Evolutionary conservation across 1,140 invertebrate genomes (phyloP), one percentile per base, ranked within the genome.

Genomic region (Physella acuta): DNA sequence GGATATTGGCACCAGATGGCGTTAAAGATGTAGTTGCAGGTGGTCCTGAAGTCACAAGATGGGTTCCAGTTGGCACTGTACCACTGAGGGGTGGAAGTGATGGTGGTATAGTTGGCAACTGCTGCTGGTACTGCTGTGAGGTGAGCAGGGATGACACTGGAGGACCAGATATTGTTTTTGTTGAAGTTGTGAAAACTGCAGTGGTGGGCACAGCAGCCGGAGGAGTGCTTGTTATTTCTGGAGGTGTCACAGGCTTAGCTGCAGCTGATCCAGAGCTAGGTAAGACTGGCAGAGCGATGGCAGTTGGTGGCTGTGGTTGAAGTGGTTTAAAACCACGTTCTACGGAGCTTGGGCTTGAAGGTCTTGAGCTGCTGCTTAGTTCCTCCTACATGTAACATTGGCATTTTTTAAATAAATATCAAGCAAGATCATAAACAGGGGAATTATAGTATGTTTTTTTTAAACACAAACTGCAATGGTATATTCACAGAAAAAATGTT

Each of bases 301-400:
- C 26, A 31, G 63, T 55, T 4, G 63, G 28, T 53, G 63, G 51
- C 51, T 55, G 51, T 8, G 51, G 63, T 28, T 55, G 63, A n/a
- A 66, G 28, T 3, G 63, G 63, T 55, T 66, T 66, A 51, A 66
- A 66, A 14, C 63, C 63, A 55, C 70, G 76, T 62, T 79, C 79
- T 36, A 76, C 72, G 51, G 81, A 80, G 49, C 78, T 78, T 36
- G 81, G 79, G 58, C 76, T 81, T 36, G 76, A 79, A 44, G 80
- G 79, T 49, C 75, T 76, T 49, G 79, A 79, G 37, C 76, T 79
- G 17, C 79, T 79, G 69, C 78, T 81, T 39, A 79, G 68, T 52
- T 80, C 79, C 71, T 81, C 81, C 76, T 80, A 70, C n/a, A n/a
- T n/a, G n/a, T n/a, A n/a, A n/a, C n/a, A n/a, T n/a, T n/a, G n/a